Conservation (phyloP, 2,797 vertebrate genomes). For the Tragelaphus eurycerus region DNA sequence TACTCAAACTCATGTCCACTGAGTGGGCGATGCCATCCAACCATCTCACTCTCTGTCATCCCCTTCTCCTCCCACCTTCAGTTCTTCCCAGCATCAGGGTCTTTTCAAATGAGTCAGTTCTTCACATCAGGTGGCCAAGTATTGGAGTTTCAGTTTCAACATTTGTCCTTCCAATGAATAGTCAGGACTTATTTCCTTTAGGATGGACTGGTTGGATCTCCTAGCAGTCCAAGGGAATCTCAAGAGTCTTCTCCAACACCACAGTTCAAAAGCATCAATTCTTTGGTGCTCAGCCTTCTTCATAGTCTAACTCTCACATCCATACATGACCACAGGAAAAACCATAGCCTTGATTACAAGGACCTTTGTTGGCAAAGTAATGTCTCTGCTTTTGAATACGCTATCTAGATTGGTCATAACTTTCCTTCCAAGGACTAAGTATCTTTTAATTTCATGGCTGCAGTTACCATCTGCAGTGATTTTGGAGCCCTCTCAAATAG, state of each 20-base stretch:
- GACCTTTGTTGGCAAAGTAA: too few relatives aligned
- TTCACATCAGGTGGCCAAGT: background rate
- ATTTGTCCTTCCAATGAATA: background rate
- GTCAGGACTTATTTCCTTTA: background rate
- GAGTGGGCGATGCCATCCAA: background rate
- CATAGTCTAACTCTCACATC: too few relatives aligned
- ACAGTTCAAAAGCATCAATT: background rate
- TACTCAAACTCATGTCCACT: background rate
- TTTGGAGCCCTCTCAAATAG: too few relatives aligned
- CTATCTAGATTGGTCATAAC: too few relatives aligned
- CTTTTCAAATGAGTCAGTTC: background rate
- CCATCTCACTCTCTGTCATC: background rate
- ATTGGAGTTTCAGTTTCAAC: background rate
- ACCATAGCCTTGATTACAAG: too few relatives aligned
- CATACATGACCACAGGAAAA: too few relatives aligned
- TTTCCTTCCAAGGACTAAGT: too few relatives aligned
- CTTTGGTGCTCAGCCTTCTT: accelerated
- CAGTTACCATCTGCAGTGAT: too few relatives aligned
- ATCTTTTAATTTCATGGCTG: too few relatives aligned
- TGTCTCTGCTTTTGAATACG: too few relatives aligned
- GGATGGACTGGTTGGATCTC: background rate
- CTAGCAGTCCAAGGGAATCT: background rate
- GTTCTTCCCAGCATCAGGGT: background rate
- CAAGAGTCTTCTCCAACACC: background rate
- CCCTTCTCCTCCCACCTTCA: background rate